A percentile compares a stretch with the other conserved stretches of the same genome.
These are phyloP conservation scores for Acleris laterana DNA, from an alignment of 2,888 invertebrate species.

Conservation along the genomic window DNA sequence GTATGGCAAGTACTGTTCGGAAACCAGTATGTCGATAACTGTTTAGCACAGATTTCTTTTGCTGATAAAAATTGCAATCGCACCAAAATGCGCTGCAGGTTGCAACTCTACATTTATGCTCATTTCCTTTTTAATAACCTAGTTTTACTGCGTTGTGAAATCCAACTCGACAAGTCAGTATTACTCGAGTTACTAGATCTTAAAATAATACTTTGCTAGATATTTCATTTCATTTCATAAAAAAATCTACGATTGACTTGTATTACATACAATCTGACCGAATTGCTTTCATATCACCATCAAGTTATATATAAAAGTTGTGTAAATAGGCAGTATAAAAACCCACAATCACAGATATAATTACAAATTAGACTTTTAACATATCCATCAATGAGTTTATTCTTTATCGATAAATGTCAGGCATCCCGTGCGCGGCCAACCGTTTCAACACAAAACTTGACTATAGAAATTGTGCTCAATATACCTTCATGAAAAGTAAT, in stretches of 20 bases:
- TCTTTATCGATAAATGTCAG: background rate
- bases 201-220: too few relatives aligned
- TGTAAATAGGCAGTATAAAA: too few relatives aligned
- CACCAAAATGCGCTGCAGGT: slow-evolving; percentile 2
- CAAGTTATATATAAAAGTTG: too few relatives aligned
- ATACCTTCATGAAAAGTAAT: slow-evolving; percentile 11
- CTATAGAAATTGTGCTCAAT: slow-evolving; percentile 1
- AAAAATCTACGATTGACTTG: too few relatives aligned
- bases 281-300: too few relatives aligned
- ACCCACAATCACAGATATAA: too few relatives aligned
- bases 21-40: slow-evolving; percentile 14
- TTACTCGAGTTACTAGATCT: too few relatives aligned
- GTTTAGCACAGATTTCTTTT: slow-evolving; percentile 13
- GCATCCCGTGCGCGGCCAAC: background rate
- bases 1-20: slow-evolving; percentile 4
- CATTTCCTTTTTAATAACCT: slow-evolving; percentile 10
- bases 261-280: too few relatives aligned
- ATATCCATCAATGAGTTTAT: too few relatives aligned
- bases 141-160: slow-evolving; percentile 3
- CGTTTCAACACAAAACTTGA: slow-evolving; percentile 8
- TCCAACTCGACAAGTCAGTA: too few relatives aligned
- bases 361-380: too few relatives aligned
- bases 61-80: slow-evolving; percentile 13
- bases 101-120: slow-evolving; percentile 14
- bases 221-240: too few relatives aligned